Conservation (phyloP, 1,140 invertebrate genomes). For the Atta cephalotes region DNA sequence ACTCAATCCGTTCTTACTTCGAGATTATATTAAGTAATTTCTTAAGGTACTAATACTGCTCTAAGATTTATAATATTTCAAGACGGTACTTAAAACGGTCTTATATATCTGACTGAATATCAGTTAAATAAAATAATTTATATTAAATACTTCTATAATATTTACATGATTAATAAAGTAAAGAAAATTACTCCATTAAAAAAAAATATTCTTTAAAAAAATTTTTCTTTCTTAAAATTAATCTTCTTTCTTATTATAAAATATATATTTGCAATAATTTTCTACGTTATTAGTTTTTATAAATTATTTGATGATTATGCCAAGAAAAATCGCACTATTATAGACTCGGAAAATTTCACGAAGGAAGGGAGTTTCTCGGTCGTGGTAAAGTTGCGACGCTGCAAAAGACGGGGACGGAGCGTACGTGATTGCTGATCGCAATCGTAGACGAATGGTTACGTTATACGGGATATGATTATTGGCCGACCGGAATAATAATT, state of each 20-base stretch:
- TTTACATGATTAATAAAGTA: neutral
- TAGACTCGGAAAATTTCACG: neutral
- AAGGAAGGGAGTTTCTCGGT: neutral
- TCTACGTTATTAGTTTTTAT: neutral
- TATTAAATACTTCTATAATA: too few relatives aligned
- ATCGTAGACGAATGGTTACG: constrained; percentile 75
- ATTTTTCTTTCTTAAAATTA: too few relatives aligned
- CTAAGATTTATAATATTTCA: too few relatives aligned
- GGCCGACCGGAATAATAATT: constrained; percentile 82
- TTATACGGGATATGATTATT: constrained; percentile 83
- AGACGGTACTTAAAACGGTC: too few relatives aligned
- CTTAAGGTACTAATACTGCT: too few relatives aligned
- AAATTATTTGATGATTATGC: neutral
- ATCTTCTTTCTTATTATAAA: too few relatives aligned
- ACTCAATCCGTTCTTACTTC: too few relatives aligned
- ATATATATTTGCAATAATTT: neutral
- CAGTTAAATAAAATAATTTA: too few relatives aligned
- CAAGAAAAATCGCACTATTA: neutral
- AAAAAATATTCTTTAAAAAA: neutral
- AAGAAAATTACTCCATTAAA: neutral
- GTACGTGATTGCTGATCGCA: constrained; percentile 80
- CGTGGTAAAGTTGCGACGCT: constrained; percentile 31
- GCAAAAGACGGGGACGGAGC: constrained; percentile 60
- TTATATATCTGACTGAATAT: too few relatives aligned
- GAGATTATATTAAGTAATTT: too few relatives aligned